Evolutionary conservation across 2,797 vertebrate genomes (phyloP).

Genomic region (Poecilia velifera): DNA sequence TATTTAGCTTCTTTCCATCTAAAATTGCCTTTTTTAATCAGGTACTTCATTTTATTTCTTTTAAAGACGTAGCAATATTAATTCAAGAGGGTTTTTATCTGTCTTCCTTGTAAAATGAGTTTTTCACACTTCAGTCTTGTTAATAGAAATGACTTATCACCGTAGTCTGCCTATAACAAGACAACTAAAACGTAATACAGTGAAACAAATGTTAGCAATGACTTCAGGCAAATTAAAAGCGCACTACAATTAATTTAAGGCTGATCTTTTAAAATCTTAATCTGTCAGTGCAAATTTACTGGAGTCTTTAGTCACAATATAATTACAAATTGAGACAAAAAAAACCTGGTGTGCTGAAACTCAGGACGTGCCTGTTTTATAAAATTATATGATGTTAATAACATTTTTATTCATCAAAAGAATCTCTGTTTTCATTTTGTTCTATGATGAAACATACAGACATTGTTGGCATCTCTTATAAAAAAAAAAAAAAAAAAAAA

Average conservation of each 20-base stretch:
- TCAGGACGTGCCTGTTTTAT: constrained; percentile 10
- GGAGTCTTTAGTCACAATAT: constrained; percentile 19
- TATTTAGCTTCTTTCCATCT: background rate
- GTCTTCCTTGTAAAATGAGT: background rate
- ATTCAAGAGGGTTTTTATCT: background rate
- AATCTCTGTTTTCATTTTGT: constrained; percentile 6
- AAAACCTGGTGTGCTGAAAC: constrained; percentile 1
- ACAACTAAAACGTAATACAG: constrained; percentile 8
- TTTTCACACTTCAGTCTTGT: background rate
- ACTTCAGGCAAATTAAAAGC: constrained; percentile 11
- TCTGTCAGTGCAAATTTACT: background rate
- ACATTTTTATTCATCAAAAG: constrained; percentile 29
- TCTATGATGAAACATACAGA: background rate
- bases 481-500: background rate
- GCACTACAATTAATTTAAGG: background rate
- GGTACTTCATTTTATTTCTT: background rate
- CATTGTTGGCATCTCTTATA: background rate
- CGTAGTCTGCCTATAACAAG: constrained; percentile 3
- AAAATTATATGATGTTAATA: background rate
- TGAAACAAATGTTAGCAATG: constrained; percentile 8
- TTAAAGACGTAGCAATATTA: background rate
- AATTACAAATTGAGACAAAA: constrained; percentile 6
- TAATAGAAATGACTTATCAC: constrained; percentile 16
- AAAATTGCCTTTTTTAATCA: background rate
- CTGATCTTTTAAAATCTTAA: background rate